Base-by-base conservation (phyloP, 2,797 vertebrate genomes). In the Labroides dimidiatus region DNA sequence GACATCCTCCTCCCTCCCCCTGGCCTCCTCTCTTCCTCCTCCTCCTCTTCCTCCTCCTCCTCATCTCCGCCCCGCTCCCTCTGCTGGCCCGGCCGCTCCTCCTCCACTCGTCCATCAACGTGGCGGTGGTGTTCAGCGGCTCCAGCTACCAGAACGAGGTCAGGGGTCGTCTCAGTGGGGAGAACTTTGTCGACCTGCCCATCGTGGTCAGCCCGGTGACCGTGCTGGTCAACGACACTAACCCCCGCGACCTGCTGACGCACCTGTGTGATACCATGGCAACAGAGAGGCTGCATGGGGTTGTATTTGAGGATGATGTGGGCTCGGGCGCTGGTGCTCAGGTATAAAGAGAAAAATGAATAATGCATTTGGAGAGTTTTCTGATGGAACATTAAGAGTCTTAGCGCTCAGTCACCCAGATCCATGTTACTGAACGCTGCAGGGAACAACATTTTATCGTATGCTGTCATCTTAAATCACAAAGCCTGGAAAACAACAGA, bases 221-320 rank as follows among this genome's bases (percentile, higher is more conserved):
- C 0, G 95, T 98, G 70, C 72, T 97, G 45, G 95, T 99, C 82
- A 99, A 99, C 71, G 95, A 95, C 91, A 99, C 96, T 80, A 97
- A 97, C 88, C 98, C 98, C 55, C 95, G 97, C 2, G 96, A 96
- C 80, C 95, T 99, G 66, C 93, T 99, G 75, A 96, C 94, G 7
- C 95, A 94, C 50, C 94, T 98, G 71, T 99, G 98, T 0, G 61
- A 95, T 53, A 94, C 97, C 59, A 96, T 99, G 47, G 92, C 95
- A 0, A 87, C 92, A 0, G 94, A 96, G 81, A 96, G 81, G 24
- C 93, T 98, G 81, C 98, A 99, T 0, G 96, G 96, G 23, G 94
- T 99, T 1, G 90, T 99, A 85, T 99, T 99, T 4, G 97, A 99
- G 88, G 98, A 99, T 69, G 96, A 96, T 33, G 94, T 98, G 7